Evolutionary conservation across 2,797 vertebrate species (phyloP), one percentile per base, ranked within the genome.

Genomic region (Sitta carolinensis): DNA sequence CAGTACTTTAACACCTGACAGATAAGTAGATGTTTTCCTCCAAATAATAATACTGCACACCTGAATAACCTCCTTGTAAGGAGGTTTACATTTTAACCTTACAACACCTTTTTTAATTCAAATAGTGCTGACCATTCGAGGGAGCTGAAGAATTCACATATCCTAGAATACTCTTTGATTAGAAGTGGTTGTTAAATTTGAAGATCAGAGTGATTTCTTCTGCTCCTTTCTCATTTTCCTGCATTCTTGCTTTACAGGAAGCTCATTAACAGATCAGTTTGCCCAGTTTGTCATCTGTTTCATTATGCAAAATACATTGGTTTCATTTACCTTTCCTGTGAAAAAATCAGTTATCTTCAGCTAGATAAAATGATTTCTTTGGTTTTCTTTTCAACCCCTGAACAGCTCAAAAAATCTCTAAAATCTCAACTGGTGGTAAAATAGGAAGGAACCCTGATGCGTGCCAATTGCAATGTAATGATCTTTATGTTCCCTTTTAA

Each of bases 251-350:
- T 87, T 98, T 97, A 97, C 94, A 70, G 98, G 97, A 97, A 97
- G 93, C 97, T 98, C 97, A 97, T 98, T 98, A 98, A 97, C 93
- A 96, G 96, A 95, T 94, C 91, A 68, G 93, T 94, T 97, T 94
- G 95, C 97, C 94, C 98, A 97, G 97, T 98, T 98, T 98, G 97
- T 97, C 97, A 97, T 98, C 97, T 98, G 52, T 96, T 97, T 98
- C 97, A 98, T 98, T 98, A 98, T 98, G 97, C 97, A 98, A 98
- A 98, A 97, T 95, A 97, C 89, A 96, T 96, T 97, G 85, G 94
- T 98, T 98, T 97, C 97, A 98, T 97, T 98, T 97, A 98, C 97
- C 95, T 97, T 97, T 97, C 76, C 94, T 95, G 93, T 95, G 95
- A 48, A 87, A 94, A 97, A 97, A 97, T 96, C 97, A 92, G 95